Base-by-base conservation (phyloP, 2,113 vertebrate species). In the Pollachius pollachius region DNA sequence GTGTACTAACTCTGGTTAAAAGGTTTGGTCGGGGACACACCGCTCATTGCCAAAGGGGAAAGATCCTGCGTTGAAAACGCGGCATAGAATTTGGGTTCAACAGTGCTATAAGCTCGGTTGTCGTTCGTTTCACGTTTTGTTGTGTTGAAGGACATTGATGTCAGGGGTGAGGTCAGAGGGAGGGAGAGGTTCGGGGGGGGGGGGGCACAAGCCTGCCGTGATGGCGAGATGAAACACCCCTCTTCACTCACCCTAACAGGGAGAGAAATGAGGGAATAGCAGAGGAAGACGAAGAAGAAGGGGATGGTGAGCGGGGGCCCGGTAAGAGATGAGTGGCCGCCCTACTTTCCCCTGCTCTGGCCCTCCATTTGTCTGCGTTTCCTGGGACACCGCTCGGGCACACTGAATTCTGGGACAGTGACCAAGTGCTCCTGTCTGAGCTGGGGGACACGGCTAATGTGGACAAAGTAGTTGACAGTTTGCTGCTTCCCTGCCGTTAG, bases 281-380 rank as follows among this genome's bases (percentile, higher is more conserved):
- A 41, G 37, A 41, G 9, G 37, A 41, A 41, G 37, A 41, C 37
- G 37, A 41, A 11, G 37, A 41, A 41, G 37, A 11, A 41, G 11
- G 37, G 1, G 37, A 41, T 7, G 37, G 37, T 41, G 37, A 41
- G 4, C 2, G 4, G 34, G 68, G 80, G 7, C 74, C 70, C 13
- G 77, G 83, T 89, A 88, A 91, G 87, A 88, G 82, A 90, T 88
- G 89, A 92, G 84, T 87, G 86, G 85, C 84, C 84, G 89, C 82
- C 90, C 91, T 92, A 92, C 89, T 90, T 41, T 91, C 90, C 75
- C 84, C 80, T 84, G 72, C 81, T 82, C 85, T 72, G 77, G 84
- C 83, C 89, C 79, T 84, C 89, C 89, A 91, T 92, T 92, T 91
- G 88, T 92, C 91, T 92, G 84, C 85, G 82, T 92, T 89, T 90